Evolutionary conservation across 2,797 vertebrate species (phyloP).

Genomic region (Cuniculus paca): DNA sequence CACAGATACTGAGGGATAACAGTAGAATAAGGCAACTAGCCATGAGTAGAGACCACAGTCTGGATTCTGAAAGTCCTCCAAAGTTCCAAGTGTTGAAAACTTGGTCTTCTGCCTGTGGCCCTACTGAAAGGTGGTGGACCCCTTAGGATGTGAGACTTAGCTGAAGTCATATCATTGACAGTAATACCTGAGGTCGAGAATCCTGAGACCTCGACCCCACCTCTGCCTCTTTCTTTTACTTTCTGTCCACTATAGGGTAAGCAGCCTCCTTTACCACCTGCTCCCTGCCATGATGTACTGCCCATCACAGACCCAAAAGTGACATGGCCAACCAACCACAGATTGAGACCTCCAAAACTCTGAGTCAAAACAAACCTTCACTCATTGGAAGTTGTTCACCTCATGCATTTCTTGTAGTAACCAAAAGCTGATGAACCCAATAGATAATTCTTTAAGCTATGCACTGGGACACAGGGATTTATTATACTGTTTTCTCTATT

Average conservation of each 20-base stretch:
- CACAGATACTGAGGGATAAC: background rate
- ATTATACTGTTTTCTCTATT: background rate
- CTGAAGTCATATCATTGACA: background rate
- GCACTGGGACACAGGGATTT: background rate
- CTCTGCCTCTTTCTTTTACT: background rate
- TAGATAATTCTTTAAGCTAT: background rate
- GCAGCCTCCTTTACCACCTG: background rate
- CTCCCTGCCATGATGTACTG: background rate
- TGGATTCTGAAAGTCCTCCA: background rate
- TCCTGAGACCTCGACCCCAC: background rate
- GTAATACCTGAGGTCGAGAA: background rate
- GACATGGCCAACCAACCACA: background rate
- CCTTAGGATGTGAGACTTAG: background rate
- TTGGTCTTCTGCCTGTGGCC: no score
- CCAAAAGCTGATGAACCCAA: background rate
- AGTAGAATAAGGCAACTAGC: background rate
- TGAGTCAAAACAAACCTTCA: background rate
- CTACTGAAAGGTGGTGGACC: accelerated
- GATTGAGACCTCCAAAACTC: background rate
- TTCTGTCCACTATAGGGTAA: background rate
- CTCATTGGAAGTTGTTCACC: background rate
- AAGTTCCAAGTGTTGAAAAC: background rate
- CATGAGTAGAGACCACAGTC: background rate
- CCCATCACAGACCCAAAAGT: background rate
- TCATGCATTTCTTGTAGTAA: background rate